These are phyloP conservation scores for Piaya cayana DNA, from an alignment of 2,113 vertebrate species.

Conservation along the genomic window DNA sequence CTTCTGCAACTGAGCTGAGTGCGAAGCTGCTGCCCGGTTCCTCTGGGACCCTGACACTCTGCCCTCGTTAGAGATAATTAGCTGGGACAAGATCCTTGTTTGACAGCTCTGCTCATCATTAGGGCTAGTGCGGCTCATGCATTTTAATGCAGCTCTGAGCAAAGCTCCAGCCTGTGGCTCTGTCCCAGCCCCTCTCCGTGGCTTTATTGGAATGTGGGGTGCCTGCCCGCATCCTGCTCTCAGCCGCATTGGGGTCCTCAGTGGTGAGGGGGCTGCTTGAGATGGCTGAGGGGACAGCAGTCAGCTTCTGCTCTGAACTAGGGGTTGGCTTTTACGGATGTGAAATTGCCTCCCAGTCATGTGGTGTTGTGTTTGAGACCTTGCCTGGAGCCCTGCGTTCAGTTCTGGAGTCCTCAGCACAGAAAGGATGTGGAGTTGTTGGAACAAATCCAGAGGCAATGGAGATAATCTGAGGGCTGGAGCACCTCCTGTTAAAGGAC, in stretches of 20 bases:
- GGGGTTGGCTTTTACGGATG: no score
- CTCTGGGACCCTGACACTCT: slow-evolving; percentile 59
- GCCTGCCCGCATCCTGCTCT: not conserved
- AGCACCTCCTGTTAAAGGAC: no score
- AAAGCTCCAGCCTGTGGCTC: not conserved
- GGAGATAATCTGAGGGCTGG: no score
- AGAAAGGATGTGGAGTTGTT: no score
- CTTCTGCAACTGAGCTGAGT: slow-evolving; percentile 30
- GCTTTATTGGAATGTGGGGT: not conserved
- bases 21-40: slow-evolving; percentile 55
- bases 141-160: slow-evolving; percentile 55
- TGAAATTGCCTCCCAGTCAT: not conserved
- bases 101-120: slow-evolving; percentile 68
- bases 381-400: no score
- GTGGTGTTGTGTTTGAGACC: no score
- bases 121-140: slow-evolving; percentile 33
- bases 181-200: not conserved
- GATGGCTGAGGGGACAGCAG: not conserved
- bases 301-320: not conserved
- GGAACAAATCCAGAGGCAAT: no score
- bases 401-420: no score
- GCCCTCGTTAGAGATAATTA: slow-evolving; percentile 71
- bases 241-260: rapidly evolving
- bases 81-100: slow-evolving; percentile 53
- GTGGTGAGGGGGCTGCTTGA: not conserved